phyloP scores from a whole-genome alignment of 2,888 invertebrate genomes.

The Schizaphis graminum region DNA sequence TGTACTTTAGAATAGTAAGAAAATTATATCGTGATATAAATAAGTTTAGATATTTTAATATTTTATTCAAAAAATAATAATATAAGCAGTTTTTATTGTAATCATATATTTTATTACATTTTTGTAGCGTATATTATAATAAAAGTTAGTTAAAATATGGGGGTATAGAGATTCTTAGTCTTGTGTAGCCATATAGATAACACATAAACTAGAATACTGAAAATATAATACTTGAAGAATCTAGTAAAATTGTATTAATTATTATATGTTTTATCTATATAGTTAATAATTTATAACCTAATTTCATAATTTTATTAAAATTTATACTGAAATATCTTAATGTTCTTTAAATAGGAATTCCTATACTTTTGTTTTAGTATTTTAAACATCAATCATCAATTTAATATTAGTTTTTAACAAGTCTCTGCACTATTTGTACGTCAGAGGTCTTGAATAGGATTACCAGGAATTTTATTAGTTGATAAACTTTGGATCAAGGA shows the following conservation, averaged over 20 bases:
- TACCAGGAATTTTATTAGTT: not conserved
- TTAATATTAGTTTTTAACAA: not conserved
- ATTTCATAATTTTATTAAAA: not conserved
- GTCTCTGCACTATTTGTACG: not conserved
- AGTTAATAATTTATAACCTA: not conserved
- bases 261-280: not conserved
- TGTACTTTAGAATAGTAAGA: not conserved
- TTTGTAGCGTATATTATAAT: too few relatives aligned
- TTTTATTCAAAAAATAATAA: not conserved
- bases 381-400: not conserved
- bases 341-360: too few relatives aligned
- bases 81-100: not conserved
- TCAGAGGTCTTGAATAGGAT: not conserved
- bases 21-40: not conserved
- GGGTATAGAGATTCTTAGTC: too few relatives aligned
- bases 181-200: too few relatives aligned
- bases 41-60: not conserved
- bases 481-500: not conserved
- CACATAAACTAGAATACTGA: too few relatives aligned
- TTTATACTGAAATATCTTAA: not conserved
- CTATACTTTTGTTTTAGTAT: not conserved
- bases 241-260: too few relatives aligned
- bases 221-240: too few relatives aligned
- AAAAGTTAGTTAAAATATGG: too few relatives aligned
- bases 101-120: too few relatives aligned